These are phyloP conservation scores for Chiroxiphia lanceolata DNA, from an alignment of 2,797 vertebrate species.

Conservation along the genomic window DNA sequence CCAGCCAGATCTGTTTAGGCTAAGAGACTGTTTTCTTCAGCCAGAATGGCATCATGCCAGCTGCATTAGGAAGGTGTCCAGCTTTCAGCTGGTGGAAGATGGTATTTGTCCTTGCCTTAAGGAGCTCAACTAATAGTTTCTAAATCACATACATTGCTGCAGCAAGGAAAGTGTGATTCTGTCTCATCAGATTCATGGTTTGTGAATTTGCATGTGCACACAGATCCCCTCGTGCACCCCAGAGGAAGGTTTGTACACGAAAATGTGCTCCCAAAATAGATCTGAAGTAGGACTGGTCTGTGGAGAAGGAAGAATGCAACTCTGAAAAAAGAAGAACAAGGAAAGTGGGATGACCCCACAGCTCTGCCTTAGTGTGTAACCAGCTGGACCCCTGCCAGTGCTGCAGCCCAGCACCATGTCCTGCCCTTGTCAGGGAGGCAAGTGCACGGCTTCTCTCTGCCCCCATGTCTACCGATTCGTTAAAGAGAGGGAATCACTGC, in stretches of 20 bases:
- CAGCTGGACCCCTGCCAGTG: not conserved
- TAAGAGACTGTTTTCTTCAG: not conserved
- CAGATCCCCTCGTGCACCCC: not conserved
- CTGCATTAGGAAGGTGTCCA: not conserved
- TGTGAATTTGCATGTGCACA: not conserved
- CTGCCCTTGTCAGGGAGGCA: not conserved
- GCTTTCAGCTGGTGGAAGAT: not conserved
- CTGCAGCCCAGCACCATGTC: not conserved
- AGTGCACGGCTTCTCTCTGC: not conserved
- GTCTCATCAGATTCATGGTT: not conserved
- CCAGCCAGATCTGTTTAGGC: not conserved
- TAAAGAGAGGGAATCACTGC: not conserved
- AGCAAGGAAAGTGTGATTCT: not conserved
- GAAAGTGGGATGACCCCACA: not conserved
- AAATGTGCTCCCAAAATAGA: not conserved
- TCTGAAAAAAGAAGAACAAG: not conserved
- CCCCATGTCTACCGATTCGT: not conserved
- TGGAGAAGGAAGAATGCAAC: not conserved
- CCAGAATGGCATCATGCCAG: not conserved
- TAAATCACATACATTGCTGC: not conserved
- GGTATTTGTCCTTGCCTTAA: not conserved
- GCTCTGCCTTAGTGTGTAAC: not conserved
- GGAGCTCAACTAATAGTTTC: not conserved
- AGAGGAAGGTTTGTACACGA: not conserved
- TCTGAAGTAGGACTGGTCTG: not conserved